Conservation (phyloP, 2,888 invertebrate genomes). For the Ectemnius cavifrons region DNA sequence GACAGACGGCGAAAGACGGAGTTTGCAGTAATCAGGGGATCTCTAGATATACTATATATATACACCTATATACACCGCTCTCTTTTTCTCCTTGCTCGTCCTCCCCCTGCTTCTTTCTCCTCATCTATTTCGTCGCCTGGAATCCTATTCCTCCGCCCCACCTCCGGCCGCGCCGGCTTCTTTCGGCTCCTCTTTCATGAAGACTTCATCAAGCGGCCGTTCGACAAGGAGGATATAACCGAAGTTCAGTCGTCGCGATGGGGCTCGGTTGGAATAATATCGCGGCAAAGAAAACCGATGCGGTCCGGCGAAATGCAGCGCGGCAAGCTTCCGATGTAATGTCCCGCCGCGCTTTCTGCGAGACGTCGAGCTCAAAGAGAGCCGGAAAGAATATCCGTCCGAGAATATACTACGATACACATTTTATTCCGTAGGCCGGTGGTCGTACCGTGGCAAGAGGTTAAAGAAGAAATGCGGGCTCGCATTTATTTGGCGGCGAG, state of each 20-base stretch:
- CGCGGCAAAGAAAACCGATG: slow-evolving; percentile 31
- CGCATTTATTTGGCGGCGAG: neutral
- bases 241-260: slow-evolving; percentile 37
- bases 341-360: slow-evolving; percentile 17
- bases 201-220: slow-evolving; percentile 50
- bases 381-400: neutral
- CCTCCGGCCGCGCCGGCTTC: slow-evolving; percentile 19
- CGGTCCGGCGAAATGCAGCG: slow-evolving; percentile 21
- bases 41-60: slow-evolving; percentile 43
- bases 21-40: slow-evolving; percentile 74
- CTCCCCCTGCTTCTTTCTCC: slow-evolving; percentile 54
- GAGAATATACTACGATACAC: slow-evolving; percentile 15
- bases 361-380: slow-evolving; percentile 11
- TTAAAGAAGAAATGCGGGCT: slow-evolving; percentile 9
- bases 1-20: slow-evolving; percentile 74
- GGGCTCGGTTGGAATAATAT: slow-evolving; percentile 48
- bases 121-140: slow-evolving; percentile 57
- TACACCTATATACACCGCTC: slow-evolving; percentile 16
- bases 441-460: neutral
- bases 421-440: slow-evolving; percentile 27
- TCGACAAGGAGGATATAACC: slow-evolving; percentile 31
- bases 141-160: slow-evolving; percentile 40
- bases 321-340: slow-evolving; percentile 23
- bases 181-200: slow-evolving; percentile 27
- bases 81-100: slow-evolving; percentile 18